These are phyloP conservation scores for Idaea straminata DNA, from an alignment of 2,888 invertebrate genomes.

Conservation along the genomic window DNA sequence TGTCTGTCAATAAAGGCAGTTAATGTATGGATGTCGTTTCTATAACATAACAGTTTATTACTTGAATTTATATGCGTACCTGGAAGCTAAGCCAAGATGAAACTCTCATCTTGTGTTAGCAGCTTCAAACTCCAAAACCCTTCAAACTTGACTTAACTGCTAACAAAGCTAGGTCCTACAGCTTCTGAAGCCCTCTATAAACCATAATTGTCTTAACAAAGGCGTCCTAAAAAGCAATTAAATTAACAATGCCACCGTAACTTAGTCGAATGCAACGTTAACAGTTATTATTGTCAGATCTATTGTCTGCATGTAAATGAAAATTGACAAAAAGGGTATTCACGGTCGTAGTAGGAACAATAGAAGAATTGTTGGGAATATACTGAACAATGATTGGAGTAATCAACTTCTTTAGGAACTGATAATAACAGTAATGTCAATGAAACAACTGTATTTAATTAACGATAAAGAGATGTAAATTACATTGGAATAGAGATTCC, in stretches of 20 bases:
- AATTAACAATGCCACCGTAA: conserved; percentile 6
- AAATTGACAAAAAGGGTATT: conserved; percentile 22
- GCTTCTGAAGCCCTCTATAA: neutral
- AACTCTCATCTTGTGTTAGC: too few species aligned
- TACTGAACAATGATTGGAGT: neutral
- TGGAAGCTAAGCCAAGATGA: too few species aligned
- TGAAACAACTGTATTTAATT: neutral
- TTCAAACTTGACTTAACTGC: too few species aligned
- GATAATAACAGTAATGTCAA: neutral
- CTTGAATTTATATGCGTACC: too few species aligned
- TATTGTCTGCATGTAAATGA: conserved; percentile 23
- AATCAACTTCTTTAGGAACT: neutral
- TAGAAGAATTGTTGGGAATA: conserved; percentile 37
- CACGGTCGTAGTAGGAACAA: conserved; percentile 28
- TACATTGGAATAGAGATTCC: too few species aligned
- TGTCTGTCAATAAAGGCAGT: too few species aligned
- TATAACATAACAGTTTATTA: too few species aligned
- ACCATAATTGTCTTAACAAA: neutral
- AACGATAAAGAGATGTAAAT: neutral
- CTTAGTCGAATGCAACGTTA: conserved; percentile 9
- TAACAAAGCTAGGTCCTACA: neutral
- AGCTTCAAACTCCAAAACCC: too few species aligned
- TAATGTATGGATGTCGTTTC: too few species aligned
- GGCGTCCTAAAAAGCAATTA: neutral
- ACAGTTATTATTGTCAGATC: conserved; percentile 9